Percentiles rank a stretch among this genome's conserved stretches.
Evolutionary conservation across 2,888 invertebrate species (phyloP).

Genomic region (Oasisia sp.): DNA sequence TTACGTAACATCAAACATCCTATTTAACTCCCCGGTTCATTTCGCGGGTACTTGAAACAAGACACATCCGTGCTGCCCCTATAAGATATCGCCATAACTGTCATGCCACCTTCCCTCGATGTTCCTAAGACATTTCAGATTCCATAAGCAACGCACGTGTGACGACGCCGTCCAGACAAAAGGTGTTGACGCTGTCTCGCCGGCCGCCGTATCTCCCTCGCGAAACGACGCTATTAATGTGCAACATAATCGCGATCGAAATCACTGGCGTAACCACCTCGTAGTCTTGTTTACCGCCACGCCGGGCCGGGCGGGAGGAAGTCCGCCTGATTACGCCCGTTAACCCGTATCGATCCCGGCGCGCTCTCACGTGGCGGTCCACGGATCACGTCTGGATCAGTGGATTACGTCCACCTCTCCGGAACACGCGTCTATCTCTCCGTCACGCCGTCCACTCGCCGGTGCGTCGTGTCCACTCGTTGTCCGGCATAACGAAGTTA

Average conservation of each 20-base stretch:
- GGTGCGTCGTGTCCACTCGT: not conserved
- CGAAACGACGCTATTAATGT: not conserved
- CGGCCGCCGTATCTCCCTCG: not conserved
- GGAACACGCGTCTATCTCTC: not conserved
- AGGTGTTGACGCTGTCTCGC: not conserved
- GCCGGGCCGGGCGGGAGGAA: not conserved
- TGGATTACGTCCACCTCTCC: not conserved
- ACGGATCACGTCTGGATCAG: not conserved
- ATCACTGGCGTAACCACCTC: not conserved
- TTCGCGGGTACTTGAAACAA: not conserved
- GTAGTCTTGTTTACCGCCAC: not conserved
- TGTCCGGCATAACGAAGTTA: not conserved
- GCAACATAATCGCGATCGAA: not conserved
- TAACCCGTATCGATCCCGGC: not conserved
- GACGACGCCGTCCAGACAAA: not conserved
- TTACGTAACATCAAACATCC: no score
- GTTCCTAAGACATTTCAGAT: not conserved
- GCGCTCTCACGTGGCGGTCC: not conserved
- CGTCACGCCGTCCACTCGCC: not conserved
- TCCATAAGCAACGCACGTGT: not conserved
- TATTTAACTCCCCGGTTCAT: not conserved
- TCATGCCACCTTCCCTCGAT: not conserved
- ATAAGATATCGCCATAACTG: not conserved
- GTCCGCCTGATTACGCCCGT: not conserved
- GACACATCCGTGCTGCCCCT: not conserved